Base-by-base conservation (phyloP, 2,797 vertebrate species). In the Neosalanx taihuensis region DNA sequence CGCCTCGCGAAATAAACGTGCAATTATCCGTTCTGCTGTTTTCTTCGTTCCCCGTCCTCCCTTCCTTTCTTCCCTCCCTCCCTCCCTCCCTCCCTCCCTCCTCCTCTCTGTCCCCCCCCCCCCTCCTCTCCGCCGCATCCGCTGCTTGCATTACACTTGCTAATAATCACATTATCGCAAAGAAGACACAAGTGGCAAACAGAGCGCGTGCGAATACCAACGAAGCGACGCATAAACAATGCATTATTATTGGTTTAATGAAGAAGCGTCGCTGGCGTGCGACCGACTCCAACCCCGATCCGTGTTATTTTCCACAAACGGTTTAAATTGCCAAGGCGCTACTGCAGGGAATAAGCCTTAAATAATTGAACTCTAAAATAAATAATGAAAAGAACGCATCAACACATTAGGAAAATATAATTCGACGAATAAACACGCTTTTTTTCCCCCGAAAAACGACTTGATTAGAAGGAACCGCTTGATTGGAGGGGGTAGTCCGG, bases 131-230 rank as follows among this genome's bases (percentile, higher is more conserved):
- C 35, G 57, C 67, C 26, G 33, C 79, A 70, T 78, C 72, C 51
- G 5, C 41, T 46, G 23, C 23, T 73, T 35, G 29, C 67, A 86
- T 90, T 88, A 84, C 77, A 87, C 76, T 86, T 88, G 79, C 88
- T 88, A 87, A 87, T 86, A 85, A 87, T 85, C 81, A 83, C 83
- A 79, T 85, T 83, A 86, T 86, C 81, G 78, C 74, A 75, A 80
- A 56, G 23, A 77, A 81, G 64, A 83, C 81, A 70, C 57, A 72
- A 67, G 56, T 67, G 81, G 86, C 83, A 83, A 87, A 83, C 72
- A 62, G 67, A 84, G 76, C 72, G 77, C 69, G 70, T 74, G 72
- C 83, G 85, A 72, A 85, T 80, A 77, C 83, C 79, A 75, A 73
- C 79, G 72, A 73, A 57, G 72, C 18, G 26, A 61, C 69, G 79